These are phyloP conservation scores for Apamea crenata DNA, from an alignment of 2,888 invertebrate genomes.

Conservation along the genomic window DNA sequence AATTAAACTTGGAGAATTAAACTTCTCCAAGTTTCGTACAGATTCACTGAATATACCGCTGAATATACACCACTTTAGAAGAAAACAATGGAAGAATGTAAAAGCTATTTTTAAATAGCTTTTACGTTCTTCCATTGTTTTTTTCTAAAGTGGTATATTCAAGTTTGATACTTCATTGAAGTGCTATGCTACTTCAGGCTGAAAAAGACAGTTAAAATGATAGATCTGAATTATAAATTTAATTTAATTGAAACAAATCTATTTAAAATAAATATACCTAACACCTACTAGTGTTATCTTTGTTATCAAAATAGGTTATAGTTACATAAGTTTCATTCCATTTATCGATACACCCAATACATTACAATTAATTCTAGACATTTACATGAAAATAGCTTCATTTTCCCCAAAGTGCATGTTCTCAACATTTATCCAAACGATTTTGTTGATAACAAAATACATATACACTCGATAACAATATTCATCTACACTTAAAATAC, in stretches of 20 bases:
- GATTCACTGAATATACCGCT: too few species aligned
- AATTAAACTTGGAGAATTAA: background rate
- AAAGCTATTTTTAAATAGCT: too few species aligned
- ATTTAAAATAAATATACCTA: background rate
- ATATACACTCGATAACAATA: slow-evolving; percentile 44
- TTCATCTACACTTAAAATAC: slow-evolving; percentile 65
- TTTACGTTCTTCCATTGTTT: background rate
- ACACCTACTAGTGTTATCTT: too few species aligned
- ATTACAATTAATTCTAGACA: background rate
- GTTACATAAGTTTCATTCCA: background rate
- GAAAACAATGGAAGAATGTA: too few species aligned
- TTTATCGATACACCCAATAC: background rate
- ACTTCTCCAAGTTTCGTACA: too few species aligned
- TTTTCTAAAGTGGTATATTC: background rate
- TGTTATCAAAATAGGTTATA: background rate
- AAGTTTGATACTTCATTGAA: background rate
- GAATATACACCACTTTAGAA: too few species aligned
- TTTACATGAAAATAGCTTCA: slow-evolving; percentile 50
- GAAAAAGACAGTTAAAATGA: background rate
- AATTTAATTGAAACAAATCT: background rate
- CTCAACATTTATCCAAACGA: slow-evolving; percentile 23
- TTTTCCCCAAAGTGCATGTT: slow-evolving; percentile 25
- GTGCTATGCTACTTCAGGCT: background rate
- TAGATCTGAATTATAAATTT: background rate
- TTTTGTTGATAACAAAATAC: slow-evolving; percentile 25